These are phyloP conservation scores for Dimorphilus gyrociliatus DNA, from an alignment of 2,888 invertebrate species.

Conservation along the genomic window DNA sequence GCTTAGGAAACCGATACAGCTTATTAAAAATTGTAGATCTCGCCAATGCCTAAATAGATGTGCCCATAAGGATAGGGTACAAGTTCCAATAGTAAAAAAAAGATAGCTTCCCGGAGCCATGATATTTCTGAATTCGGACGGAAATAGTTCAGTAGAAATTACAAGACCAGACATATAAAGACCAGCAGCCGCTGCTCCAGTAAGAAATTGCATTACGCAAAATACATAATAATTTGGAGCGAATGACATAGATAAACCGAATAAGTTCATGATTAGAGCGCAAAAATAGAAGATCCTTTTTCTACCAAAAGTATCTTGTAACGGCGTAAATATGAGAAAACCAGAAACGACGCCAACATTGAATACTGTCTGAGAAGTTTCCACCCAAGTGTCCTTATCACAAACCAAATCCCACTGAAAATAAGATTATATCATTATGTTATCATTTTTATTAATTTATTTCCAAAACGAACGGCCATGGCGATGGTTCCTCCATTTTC, in stretches of 20 bases:
- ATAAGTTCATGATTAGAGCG: constrained; percentile 5
- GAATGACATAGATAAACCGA: constrained; percentile 5
- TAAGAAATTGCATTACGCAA: constrained; percentile 6
- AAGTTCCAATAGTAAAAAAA: constrained; percentile 4
- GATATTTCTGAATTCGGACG: constrained; percentile 1
- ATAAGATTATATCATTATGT: too few species aligned
- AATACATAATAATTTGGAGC: constrained; percentile 4
- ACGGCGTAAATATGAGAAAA: constrained; percentile 5
- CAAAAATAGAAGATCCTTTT: constrained; percentile 5
- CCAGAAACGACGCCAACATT: constrained; percentile 3
- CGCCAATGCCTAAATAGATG: constrained; percentile 5
- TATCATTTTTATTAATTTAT: too few species aligned
- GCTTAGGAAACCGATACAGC: too few species aligned
- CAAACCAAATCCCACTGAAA: constrained; percentile 7
- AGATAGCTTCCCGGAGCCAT: constrained; percentile 5
- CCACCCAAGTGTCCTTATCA: constrained; percentile 5
- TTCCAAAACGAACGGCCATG: too few species aligned
- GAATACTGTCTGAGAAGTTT: constrained; percentile 5
- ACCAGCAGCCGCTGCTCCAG: constrained; percentile 4
- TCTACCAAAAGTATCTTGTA: constrained; percentile 4
- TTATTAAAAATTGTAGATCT: constrained; percentile 4
- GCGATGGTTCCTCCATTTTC: too few species aligned
- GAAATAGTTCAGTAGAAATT: constrained; percentile 6
- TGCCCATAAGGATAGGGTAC: constrained; percentile 3
- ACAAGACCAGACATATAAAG: constrained; percentile 5